Evolutionary conservation across 1,140 invertebrate genomes (phyloP).

Genomic region (Bombus picipes): DNA sequence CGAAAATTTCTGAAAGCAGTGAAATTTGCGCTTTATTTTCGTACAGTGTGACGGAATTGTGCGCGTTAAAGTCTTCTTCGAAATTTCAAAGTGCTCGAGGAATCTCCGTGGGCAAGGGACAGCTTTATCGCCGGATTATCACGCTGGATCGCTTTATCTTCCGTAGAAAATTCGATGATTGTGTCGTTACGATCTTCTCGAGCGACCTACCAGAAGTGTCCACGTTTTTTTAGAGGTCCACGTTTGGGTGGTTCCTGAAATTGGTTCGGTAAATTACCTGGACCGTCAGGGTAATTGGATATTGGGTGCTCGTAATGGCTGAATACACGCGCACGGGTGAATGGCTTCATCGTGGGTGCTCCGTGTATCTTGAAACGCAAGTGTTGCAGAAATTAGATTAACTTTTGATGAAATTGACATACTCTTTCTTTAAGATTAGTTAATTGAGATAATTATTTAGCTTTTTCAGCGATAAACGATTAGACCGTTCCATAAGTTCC

Average conservation of each 20-base stretch:
- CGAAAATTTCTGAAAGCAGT: no score
- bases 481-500: no score
- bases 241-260: not conserved
- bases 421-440: not conserved
- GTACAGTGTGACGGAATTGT: no score
- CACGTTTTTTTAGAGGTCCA: no score
- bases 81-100: conserved; percentile 38
- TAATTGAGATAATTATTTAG: no score
- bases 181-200: not conserved
- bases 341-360: conserved; percentile 11
- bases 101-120: not conserved
- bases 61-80: conserved; percentile 12
- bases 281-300: not conserved
- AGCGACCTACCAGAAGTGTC: not conserved
- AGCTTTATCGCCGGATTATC: not conserved
- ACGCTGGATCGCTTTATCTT: not conserved
- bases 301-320: not conserved
- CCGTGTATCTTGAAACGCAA: not conserved
- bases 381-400: not conserved
- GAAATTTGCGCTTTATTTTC: not conserved
- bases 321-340: not conserved
- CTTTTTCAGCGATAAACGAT: no score
- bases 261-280: not conserved
- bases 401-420: not conserved
- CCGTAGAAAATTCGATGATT: conserved; percentile 21